Percentiles rank a stretch among this genome's conserved stretches.
Evolutionary conservation across 2,888 invertebrate genomes (phyloP).

Genomic region (Melinopterus prodromus): DNA sequence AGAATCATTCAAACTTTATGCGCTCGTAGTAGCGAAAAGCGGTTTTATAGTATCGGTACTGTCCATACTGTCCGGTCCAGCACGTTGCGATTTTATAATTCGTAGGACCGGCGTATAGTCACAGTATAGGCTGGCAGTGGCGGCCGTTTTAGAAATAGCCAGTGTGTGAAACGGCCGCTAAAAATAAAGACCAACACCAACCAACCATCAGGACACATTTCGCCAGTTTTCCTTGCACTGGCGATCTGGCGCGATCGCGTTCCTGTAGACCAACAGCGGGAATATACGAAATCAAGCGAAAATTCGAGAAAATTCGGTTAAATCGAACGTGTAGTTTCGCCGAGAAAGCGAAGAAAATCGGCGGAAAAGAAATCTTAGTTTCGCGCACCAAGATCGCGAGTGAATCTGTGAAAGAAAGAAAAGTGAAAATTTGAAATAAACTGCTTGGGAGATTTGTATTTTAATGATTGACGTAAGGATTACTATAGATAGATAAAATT

Average conservation of each 20-base stretch:
- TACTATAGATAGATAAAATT: neutral
- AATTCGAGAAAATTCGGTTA: constrained; percentile 28
- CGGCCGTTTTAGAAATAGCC: constrained; percentile 53
- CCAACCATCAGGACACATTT: constrained; percentile 45
- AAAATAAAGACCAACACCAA: constrained; percentile 35
- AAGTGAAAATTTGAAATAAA: neutral
- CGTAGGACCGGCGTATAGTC: constrained; percentile 24
- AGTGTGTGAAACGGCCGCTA: constrained; percentile 50
- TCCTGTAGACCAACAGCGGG: constrained; percentile 35
- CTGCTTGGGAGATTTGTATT: neutral
- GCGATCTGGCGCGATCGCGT: constrained; percentile 52
- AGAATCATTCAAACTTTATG: no score
- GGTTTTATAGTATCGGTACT: no score
- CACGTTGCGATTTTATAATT: constrained; percentile 24
- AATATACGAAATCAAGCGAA: constrained; percentile 24
- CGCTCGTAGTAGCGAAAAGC: no score
- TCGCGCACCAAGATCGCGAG: neutral
- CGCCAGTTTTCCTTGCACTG: constrained; percentile 58
- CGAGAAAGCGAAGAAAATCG: neutral
- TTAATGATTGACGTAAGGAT: neutral
- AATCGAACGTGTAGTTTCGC: constrained; percentile 28
- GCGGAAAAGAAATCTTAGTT: neutral
- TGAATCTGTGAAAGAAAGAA: neutral
- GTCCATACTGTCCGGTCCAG: neutral
- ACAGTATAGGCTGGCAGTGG: constrained; percentile 30